Conservation (phyloP, 2,888 invertebrate species). For the Caenorhabditis sp. region DNA sequence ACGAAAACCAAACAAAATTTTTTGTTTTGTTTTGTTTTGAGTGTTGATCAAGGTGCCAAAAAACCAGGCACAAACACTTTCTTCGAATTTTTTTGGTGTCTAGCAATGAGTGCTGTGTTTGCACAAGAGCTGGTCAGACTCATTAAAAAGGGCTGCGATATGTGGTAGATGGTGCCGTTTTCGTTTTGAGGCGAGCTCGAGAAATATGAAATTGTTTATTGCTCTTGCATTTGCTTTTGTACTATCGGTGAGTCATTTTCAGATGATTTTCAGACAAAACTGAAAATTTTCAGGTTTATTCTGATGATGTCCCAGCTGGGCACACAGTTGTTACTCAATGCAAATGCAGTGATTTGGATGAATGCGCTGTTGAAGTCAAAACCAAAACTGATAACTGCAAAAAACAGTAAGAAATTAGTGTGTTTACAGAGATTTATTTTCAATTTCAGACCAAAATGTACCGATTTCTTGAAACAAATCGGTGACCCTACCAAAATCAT, state of each 20-base stretch:
- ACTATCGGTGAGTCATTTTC: constrained; percentile 14
- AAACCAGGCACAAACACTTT: constrained; percentile 37
- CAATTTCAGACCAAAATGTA: constrained; percentile 57
- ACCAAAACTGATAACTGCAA: constrained; percentile 60
- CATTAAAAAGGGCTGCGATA: background rate
- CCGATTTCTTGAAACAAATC: constrained; percentile 57
- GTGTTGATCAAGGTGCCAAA: constrained; percentile 29
- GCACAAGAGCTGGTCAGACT: constrained; percentile 42
- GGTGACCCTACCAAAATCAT: constrained; percentile 64
- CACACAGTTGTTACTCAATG: constrained; percentile 59
- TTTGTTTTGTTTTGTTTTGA: constrained; percentile 10
- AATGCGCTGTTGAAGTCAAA: constrained; percentile 50
- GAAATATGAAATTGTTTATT: background rate
- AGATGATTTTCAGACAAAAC: background rate
- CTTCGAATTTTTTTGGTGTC: constrained; percentile 27
- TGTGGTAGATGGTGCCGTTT: background rate
- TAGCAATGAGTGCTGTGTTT: constrained; percentile 25
- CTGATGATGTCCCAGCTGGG: constrained; percentile 31
- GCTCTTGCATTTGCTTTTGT: constrained; percentile 12
- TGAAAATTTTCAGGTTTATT: background rate
- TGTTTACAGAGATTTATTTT: background rate
- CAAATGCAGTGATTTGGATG: constrained; percentile 62
- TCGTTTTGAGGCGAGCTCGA: background rate
- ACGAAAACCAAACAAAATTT: constrained; percentile 26
- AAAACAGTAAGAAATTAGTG: constrained; percentile 33